Percentiles rank a stretch among this genome's conserved stretches.
These are phyloP conservation scores for Acarapis woodi DNA, from an alignment of 1,140 invertebrate species.

Conservation along the genomic window DNA sequence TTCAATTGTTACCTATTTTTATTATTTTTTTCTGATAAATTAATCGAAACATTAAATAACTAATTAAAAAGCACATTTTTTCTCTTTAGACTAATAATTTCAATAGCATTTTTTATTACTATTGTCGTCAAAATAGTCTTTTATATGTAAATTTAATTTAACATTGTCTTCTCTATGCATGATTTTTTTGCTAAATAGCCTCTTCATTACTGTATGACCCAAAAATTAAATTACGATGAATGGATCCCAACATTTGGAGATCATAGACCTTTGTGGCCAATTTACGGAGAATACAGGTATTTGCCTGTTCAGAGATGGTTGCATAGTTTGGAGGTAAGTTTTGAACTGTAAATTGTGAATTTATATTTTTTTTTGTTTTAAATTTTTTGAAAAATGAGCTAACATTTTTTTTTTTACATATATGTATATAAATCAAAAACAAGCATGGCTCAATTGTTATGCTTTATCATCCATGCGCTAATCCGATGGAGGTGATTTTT, in stretches of 20 bases:
- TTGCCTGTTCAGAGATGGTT: conserved; percentile 52
- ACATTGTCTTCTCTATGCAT: background rate
- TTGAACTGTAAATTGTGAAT: background rate
- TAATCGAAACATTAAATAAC: too few relatives aligned
- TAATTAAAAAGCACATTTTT: too few relatives aligned
- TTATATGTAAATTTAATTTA: background rate
- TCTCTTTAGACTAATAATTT: too few relatives aligned
- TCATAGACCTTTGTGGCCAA: conserved; percentile 46
- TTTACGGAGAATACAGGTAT: conserved; percentile 51
- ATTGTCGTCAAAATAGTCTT: too few relatives aligned
- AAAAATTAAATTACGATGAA: conserved; percentile 30
- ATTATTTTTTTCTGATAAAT: too few relatives aligned
- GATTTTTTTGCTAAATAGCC: conserved; percentile 22
- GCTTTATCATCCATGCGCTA: conserved; percentile 60
- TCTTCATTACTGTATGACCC: conserved; percentile 34
- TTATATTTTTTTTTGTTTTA: background rate
- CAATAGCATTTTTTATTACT: too few relatives aligned
- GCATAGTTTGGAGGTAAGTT: conserved; percentile 38
- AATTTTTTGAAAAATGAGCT: background rate
- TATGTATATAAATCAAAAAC: conserved; percentile 9
- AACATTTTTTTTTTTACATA: conserved; percentile 4
- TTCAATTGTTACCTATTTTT: too few relatives aligned
- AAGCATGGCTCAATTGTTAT: conserved; percentile 52
- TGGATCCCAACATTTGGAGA: conserved; percentile 34
- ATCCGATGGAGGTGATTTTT: conserved; percentile 28